Percentiles rank a stretch among this genome's conserved stretches.
These are phyloP conservation scores for Dorcus hopei DNA, from an alignment of 2,888 invertebrate genomes.

Conservation along the genomic window DNA sequence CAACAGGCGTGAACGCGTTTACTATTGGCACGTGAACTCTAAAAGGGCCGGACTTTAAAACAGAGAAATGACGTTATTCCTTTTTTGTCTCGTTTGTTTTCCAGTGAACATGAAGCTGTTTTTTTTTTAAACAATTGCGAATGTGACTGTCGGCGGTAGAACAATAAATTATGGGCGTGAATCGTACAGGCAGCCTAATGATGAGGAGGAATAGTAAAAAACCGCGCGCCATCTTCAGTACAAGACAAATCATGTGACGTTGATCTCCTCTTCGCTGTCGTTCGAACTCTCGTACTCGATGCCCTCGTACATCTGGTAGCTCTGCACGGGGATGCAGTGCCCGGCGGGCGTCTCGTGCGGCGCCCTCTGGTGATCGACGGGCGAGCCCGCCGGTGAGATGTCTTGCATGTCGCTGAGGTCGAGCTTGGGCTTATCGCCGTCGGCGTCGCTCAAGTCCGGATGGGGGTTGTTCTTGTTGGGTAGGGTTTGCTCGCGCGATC, in stretches of 20 bases:
- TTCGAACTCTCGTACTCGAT: constrained; percentile 53
- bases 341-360: constrained; percentile 14
- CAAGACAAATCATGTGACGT: constrained; percentile 72
- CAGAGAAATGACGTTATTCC: no score
- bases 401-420: constrained; percentile 58
- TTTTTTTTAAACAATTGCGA: no score
- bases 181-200: no score
- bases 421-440: constrained; percentile 72
- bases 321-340: constrained; percentile 28
- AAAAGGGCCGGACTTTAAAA: no score
- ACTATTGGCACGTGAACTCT: no score
- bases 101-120: no score
- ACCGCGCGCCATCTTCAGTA: neutral
- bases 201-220: no score
- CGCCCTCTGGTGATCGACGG: constrained; percentile 36
- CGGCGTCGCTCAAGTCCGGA: constrained; percentile 89
- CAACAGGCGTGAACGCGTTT: no score
- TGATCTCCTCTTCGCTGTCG: constrained; percentile 80
- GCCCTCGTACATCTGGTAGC: constrained; percentile 46
- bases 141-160: no score
- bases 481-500: constrained; percentile 90
- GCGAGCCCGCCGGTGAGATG: constrained; percentile 51
- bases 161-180: no score
- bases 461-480: constrained; percentile 97
- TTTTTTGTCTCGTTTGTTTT: no score